Evolutionary conservation across 1,140 invertebrate species (phyloP).

Genomic region (Spodoptera litura): DNA sequence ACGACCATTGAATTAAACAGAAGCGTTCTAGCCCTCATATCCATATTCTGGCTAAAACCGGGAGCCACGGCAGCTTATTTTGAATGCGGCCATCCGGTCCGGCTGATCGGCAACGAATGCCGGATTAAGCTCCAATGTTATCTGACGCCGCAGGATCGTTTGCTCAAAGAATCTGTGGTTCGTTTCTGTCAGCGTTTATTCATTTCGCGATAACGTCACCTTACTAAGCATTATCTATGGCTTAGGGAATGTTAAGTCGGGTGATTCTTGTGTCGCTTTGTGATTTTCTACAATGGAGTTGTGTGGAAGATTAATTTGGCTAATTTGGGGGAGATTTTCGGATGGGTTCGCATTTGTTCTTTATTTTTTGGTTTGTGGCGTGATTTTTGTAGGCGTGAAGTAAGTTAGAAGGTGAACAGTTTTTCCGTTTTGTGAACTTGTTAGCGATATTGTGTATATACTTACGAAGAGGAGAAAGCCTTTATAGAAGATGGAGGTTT

Average conservation of each 20-base stretch:
- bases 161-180: constrained; percentile 39
- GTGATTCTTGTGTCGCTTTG: constrained; percentile 34
- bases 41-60: constrained; percentile 40
- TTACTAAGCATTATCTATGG: constrained; percentile 45
- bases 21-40: constrained; percentile 10
- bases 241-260: constrained; percentile 21
- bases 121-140: constrained; percentile 53
- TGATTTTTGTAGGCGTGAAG: too few species aligned
- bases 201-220: constrained; percentile 51
- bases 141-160: constrained; percentile 44
- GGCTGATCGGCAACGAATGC: constrained; percentile 48
- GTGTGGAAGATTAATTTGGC: constrained; percentile 12
- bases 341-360: background rate
- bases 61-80: constrained; percentile 46
- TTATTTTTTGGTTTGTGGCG: background rate
- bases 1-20: constrained; percentile 19
- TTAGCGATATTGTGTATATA: too few species aligned
- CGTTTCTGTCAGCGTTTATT: constrained; percentile 54
- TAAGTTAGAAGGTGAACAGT: too few species aligned
- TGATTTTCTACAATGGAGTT: constrained; percentile 19
- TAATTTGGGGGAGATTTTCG: constrained; percentile 11
- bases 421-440: background rate
- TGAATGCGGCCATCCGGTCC: constrained; percentile 49
- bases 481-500: too few species aligned
- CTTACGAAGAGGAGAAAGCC: too few species aligned